Conservation (phyloP, 2,888 invertebrate genomes). For the Seira musarum region DNA sequence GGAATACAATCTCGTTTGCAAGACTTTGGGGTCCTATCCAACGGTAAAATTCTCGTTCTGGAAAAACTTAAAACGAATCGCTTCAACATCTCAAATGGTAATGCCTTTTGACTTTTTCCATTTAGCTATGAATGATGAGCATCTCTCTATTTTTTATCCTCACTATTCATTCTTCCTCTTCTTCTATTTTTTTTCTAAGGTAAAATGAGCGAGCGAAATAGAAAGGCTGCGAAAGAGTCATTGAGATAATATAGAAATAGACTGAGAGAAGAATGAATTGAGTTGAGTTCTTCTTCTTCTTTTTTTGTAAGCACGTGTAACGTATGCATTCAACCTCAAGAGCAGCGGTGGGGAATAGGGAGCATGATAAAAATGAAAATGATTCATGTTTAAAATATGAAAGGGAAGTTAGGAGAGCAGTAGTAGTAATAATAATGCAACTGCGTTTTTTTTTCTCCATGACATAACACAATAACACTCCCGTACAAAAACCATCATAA, state of each 20-base stretch:
- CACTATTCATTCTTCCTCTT: conserved; percentile 4
- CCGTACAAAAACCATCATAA: not conserved
- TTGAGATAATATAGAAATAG: not conserved
- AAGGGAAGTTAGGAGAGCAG: conserved; percentile 13
- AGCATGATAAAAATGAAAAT: conserved; percentile 26
- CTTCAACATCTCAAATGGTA: conserved; percentile 68
- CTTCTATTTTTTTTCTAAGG: not conserved
- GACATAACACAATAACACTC: too few species aligned
- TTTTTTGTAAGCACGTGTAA: not conserved
- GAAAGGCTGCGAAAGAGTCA: not conserved
- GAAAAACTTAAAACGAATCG: conserved; percentile 67
- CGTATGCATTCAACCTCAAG: not conserved
- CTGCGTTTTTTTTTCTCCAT: conserved; percentile 10
- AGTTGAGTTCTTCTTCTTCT: too few species aligned
- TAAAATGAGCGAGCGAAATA: not conserved
- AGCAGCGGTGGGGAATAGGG: not conserved
- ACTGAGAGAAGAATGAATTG: too few species aligned
- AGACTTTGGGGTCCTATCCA: conserved; percentile 66
- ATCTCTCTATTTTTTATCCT: conserved; percentile 5
- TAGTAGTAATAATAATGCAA: too few species aligned
- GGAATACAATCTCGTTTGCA: conserved; percentile 63
- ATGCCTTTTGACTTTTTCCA: conserved; percentile 57
- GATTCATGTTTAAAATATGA: conserved; percentile 42
- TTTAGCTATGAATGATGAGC: conserved; percentile 38
- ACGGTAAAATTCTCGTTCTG: conserved; percentile 68